Percentiles rank a stretch among this genome's conserved stretches.
phyloP scores from a whole-genome alignment of 2,797 vertebrate species.

The Esox masquinongy region DNA sequence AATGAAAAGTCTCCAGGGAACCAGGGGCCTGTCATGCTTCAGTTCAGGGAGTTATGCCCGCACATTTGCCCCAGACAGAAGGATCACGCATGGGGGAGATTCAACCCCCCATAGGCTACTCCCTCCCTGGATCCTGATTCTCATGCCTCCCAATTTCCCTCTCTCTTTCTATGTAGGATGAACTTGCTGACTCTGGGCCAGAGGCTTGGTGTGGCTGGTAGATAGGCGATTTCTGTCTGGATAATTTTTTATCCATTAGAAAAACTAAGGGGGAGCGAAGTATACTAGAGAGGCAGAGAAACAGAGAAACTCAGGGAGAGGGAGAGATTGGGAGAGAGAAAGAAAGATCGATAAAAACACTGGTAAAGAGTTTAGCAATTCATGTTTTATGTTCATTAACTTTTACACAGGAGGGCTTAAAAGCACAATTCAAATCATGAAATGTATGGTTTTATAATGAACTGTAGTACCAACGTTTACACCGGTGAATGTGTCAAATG shows the following conservation, averaged over 20 bases:
- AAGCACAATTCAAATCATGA: background rate
- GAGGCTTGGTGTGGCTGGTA: background rate
- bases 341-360: background rate
- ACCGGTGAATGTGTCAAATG: background rate
- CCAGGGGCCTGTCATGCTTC: conserved; percentile 68
- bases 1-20: conserved; percentile 80
- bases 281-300: too few relatives aligned
- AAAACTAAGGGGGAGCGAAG: background rate
- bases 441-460: background rate
- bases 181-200: background rate
- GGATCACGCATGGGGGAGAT: background rate
- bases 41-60: conserved; percentile 72
- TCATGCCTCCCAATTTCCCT: background rate
- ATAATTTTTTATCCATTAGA: background rate
- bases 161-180: background rate
- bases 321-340: background rate
- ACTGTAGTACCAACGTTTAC: background rate
- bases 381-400: background rate
- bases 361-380: background rate
- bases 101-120: background rate
- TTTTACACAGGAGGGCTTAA: background rate
- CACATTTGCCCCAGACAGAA: background rate
- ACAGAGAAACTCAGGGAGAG: too few relatives aligned
- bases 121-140: background rate
- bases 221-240: background rate